phyloP scores from a whole-genome alignment of 2,797 vertebrate genomes.

The Pangasius mekongensis region DNA sequence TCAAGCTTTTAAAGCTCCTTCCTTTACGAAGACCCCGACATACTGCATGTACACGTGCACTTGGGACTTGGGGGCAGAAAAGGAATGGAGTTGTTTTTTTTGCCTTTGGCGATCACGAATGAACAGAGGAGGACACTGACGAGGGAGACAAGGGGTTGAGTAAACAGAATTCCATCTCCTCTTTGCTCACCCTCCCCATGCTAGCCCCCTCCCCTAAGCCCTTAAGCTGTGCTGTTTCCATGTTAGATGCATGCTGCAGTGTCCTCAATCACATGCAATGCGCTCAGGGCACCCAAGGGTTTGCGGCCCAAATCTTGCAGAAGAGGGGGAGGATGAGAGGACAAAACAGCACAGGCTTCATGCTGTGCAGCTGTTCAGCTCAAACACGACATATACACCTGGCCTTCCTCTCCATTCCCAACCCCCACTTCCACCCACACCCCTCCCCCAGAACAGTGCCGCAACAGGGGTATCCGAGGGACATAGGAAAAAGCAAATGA shows the following conservation, averaged over 20 bases:
- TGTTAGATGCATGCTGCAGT: constrained; percentile 49
- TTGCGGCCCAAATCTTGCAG: constrained; percentile 32
- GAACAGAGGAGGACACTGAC: constrained; percentile 34
- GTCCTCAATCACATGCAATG: constrained; percentile 50
- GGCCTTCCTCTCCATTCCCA: constrained; percentile 47
- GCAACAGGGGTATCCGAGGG: constrained; percentile 38
- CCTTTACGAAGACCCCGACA: constrained; percentile 36
- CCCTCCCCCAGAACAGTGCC: constrained; percentile 37
- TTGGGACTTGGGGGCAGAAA: constrained; percentile 44
- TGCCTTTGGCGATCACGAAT: constrained; percentile 45
- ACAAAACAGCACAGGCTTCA: constrained; percentile 45
- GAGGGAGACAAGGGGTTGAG: constrained; percentile 16
- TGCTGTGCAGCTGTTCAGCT: constrained; percentile 52
- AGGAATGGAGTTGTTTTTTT: constrained; percentile 51
- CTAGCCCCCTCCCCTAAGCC: constrained; percentile 25
- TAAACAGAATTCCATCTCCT: constrained; percentile 38
- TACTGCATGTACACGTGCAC: constrained; percentile 34
- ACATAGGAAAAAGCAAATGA: constrained; percentile 36
- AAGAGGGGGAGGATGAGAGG: constrained; percentile 40
- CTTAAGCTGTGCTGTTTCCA: constrained; percentile 47
- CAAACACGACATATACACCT: constrained; percentile 59
- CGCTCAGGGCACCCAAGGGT: constrained; percentile 27
- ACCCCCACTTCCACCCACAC: constrained; percentile 41
- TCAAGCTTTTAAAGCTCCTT: constrained; percentile 39
- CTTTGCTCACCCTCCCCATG: constrained; percentile 8